phyloP scores from a whole-genome alignment of 2,113 vertebrate genomes.

The Scomber scombrus region DNA sequence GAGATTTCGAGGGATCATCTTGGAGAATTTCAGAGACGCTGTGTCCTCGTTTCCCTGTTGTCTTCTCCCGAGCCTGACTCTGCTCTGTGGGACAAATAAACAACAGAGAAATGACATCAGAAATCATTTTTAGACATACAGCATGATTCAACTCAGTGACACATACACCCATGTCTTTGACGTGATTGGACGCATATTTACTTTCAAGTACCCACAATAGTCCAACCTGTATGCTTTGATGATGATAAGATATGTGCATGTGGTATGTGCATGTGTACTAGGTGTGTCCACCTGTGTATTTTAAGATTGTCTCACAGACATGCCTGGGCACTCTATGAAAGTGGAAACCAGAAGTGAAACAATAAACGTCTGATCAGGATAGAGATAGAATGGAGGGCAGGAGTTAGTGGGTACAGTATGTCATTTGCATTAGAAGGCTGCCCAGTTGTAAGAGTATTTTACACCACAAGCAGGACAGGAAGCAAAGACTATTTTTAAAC shows the following conservation, averaged over 20 bases:
- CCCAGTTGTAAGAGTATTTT: conserved; percentile 20
- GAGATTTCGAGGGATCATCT: conserved; percentile 58
- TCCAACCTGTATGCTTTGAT: conserved; percentile 34
- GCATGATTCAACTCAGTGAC: background rate
- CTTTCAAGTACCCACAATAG: conserved; percentile 1
- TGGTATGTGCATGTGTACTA: conserved; percentile 18
- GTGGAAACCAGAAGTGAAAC: conserved; percentile 54
- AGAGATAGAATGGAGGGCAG: conserved; percentile 46
- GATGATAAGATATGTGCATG: conserved; percentile 12
- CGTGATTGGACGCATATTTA: background rate
- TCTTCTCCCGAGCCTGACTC: conserved; percentile 41
- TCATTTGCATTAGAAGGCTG: conserved; percentile 34
- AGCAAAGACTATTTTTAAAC: too few relatives aligned
- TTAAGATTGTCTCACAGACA: conserved; percentile 24
- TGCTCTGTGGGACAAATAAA: conserved; percentile 62
- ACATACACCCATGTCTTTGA: background rate
- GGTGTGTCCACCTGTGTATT: conserved; percentile 3
- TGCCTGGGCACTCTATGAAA: conserved; percentile 57
- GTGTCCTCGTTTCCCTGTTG: conserved; percentile 74
- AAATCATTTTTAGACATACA: background rate
- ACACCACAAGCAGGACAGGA: conserved; percentile 1
- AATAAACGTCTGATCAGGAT: conserved; percentile 58
- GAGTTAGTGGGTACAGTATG: conserved; percentile 36
- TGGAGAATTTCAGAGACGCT: conserved; percentile 80
- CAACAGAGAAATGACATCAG: conserved; percentile 9